A percentile compares a stretch with the other conserved stretches of the same genome.
These are phyloP conservation scores for Hafferia zeledoni DNA, from an alignment of 2,797 vertebrate genomes.

Conservation along the genomic window DNA sequence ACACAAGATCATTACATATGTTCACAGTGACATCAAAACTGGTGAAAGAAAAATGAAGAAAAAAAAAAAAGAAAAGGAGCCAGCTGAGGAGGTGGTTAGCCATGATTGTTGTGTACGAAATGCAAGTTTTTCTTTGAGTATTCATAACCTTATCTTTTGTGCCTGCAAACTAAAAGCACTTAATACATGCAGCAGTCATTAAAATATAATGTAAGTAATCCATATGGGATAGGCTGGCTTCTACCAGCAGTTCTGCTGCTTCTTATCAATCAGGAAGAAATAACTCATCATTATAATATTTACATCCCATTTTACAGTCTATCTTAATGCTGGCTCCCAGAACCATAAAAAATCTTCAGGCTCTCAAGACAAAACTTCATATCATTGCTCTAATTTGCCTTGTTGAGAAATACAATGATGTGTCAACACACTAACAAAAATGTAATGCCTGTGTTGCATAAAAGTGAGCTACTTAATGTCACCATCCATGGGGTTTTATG, in stretches of 20 bases:
- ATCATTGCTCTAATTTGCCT: constrained; percentile 43
- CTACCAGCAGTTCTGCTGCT: constrained; percentile 1
- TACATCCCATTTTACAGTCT: constrained; percentile 38
- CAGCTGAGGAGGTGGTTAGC: background rate
- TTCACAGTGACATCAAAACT: background rate
- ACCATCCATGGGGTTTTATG: constrained; percentile 12
- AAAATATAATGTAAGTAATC: constrained; percentile 17
- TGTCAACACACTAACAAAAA: constrained; percentile 34
- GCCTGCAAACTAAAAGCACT: background rate
- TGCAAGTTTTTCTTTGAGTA: background rate
- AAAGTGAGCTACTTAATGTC: constrained; percentile 34
- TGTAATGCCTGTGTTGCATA: constrained; percentile 6
- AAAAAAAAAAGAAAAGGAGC: background rate
- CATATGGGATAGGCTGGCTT: background rate
- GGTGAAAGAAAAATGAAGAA: background rate
- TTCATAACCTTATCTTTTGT: background rate
- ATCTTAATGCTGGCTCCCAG: constrained; percentile 45
- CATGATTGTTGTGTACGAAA: background rate
- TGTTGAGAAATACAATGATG: constrained; percentile 48
- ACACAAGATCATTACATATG: background rate
- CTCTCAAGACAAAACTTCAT: constrained; percentile 39
- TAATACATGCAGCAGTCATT: background rate
- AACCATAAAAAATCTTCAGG: constrained; percentile 19
- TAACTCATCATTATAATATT: constrained; percentile 66
- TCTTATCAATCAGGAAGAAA: constrained; percentile 51